Base-by-base conservation (phyloP, 2,797 vertebrate genomes). In the Menidia menidia region DNA sequence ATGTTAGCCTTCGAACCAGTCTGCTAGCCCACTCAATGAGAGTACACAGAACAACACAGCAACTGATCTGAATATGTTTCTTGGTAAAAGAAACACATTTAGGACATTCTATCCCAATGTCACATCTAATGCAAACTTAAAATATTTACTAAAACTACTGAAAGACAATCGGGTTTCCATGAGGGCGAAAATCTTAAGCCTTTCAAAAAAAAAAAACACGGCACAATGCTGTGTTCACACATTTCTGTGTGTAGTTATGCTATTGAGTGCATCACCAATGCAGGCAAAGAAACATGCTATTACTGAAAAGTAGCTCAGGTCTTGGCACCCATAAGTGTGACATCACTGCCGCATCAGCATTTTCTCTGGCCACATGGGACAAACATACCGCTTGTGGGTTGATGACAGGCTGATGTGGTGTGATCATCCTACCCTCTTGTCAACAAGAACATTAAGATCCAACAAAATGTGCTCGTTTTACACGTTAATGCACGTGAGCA, bases 371-470 rank as follows among this genome's bases (percentile, higher is more conserved):
- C 87, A 85, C 89, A 85, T 73, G 76, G 73, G 75, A 86, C 75
- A 81, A 84, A 88, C 87, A 88, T 89, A 75, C 77, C 58, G 84
- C 79, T 68, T 78, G 87, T 88, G 86, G 86, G 83, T 73, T 87
- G 84, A 88, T 75, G 85, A 77, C 87, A 82, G 67, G 84, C 82
- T 88, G 81, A 81, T 75, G 74, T 59, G 78, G 81, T 60, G 70
- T n/a, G 71, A 85, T 84, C 84, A 68, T 75, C 75, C 60, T 48
- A 75, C 80, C 73, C 87, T 89, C 84, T 80, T 60, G 89, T 90
- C 86, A 90, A 87, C 77, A 82, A 77, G 66, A 82, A 76, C 51
- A 80, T n/a, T 73, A 85, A 81, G 81, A 78, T 80, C 73, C 53
- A 71, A 72, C 69, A 64, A 75, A 72, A 81, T 67, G 54, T 77